Evolutionary conservation across 2,888 invertebrate species (phyloP), one percentile per base, ranked within the genome.

Genomic region (Mongoloraphidia duomilia): DNA sequence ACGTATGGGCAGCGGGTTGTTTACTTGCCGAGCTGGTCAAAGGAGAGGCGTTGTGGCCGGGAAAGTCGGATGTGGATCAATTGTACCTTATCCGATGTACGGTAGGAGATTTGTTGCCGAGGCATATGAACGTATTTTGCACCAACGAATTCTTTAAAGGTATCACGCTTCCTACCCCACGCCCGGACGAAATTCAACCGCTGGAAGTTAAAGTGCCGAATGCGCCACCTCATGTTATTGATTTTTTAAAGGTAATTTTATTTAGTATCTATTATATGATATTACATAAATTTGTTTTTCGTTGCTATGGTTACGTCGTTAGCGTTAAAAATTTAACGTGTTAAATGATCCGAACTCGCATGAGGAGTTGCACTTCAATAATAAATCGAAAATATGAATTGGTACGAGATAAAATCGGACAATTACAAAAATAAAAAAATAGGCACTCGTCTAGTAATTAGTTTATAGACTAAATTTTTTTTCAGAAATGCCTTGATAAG

Each of bases 1-100:
- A 98, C 67, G 90, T 98, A 5, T 98, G 97, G 97, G 98, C 97
- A 46, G 91, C 97, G 57, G 83, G 91, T 34, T 92, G 91, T 62
- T 88, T 91, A 8, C 82, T 87, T 63, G 91, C 91, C 6, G 92
- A 92, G 66, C 69, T 93, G 47, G 76, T 91, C 46, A 79, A 84
- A 45, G 91, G 93, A 12, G 93, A 94, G 66, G 93, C 95, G 1
- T 64, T 96, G 34, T 98, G 97, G 97, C 97, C 98, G 0, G 98
- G 98, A 38, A 90, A 95, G 67, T 96, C 96, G 35, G 98, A 98
- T 68, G 88, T 98, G 26, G 98, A 98, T 71, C 97, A 98, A 68
- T 71, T 98, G 48, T 97, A 93, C 71, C 78, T 96, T 59, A 98
- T 98, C 63, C 76, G 93, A 61, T 87, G 86, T 68, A 95, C 95